phyloP scores from a whole-genome alignment of 1,140 invertebrate genomes.

The Lineus longissimus region DNA sequence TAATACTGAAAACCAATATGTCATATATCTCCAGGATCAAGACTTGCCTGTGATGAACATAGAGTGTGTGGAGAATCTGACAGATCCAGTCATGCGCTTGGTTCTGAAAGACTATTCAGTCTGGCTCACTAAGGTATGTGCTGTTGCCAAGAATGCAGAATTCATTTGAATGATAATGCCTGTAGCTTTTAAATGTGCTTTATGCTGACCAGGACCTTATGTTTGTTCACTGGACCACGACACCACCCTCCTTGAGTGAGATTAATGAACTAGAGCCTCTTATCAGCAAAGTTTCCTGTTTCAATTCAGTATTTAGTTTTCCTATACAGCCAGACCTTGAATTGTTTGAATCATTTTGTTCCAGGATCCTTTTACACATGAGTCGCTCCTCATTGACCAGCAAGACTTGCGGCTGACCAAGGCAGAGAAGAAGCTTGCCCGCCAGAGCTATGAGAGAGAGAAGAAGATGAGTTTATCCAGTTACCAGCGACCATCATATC shows the following conservation, averaged over 20 bases:
- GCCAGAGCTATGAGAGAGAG: conserved; percentile 85
- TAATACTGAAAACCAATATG: too few relatives aligned
- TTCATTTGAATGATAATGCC: too few relatives aligned
- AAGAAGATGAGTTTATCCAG: conserved; percentile 77
- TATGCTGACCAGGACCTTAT: too few relatives aligned
- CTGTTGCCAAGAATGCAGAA: background rate
- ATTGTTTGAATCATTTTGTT: too few relatives aligned
- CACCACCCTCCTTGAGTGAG: too few relatives aligned
- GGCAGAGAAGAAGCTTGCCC: conserved; percentile 88
- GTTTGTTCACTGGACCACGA: too few relatives aligned
- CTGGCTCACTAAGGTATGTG: conserved; percentile 44
- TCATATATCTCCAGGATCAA: conserved; percentile 32
- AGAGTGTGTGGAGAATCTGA: conserved; percentile 23
- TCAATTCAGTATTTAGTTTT: too few relatives aligned
- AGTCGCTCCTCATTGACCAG: conserved; percentile 89
- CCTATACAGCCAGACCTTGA: too few relatives aligned
- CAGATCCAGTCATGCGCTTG: conserved; percentile 35
- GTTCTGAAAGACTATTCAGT: conserved; percentile 34
- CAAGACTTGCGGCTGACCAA: conserved; percentile 94
- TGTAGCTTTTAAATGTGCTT: too few relatives aligned
- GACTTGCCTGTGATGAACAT: conserved; percentile 36
- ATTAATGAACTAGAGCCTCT: too few relatives aligned
- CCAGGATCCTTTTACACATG: conserved; percentile 90
- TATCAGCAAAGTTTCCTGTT: too few relatives aligned
- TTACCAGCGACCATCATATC: conserved; percentile 55